phyloP scores from a whole-genome alignment of 2,797 vertebrate genomes.

The Adelosebastes latens region DNA sequence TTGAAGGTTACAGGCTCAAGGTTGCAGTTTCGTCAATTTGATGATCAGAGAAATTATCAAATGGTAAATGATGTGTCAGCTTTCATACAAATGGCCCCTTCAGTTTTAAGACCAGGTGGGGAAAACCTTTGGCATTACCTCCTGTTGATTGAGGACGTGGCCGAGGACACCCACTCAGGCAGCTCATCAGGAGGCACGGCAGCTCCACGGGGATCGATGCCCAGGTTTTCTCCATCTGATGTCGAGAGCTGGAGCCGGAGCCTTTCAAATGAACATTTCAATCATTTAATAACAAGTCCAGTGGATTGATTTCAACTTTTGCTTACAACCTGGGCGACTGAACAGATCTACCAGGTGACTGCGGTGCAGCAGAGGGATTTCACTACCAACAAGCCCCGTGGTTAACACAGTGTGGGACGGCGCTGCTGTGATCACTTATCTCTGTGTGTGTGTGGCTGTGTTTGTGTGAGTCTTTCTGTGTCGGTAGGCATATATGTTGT shows the following conservation, averaged over 20 bases:
- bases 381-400: constrained; percentile 25
- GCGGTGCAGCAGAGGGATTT: constrained; percentile 19
- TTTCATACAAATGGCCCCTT: constrained; percentile 9
- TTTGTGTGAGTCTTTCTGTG: neutral
- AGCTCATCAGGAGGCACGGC: constrained; percentile 46
- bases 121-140: constrained; percentile 16
- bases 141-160: constrained; percentile 25
- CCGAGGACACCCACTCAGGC: constrained; percentile 44
- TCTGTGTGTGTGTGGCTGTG: neutral
- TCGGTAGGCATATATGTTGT: neutral
- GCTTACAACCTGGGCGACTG: neutral
- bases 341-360: constrained; percentile 22
- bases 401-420: constrained; percentile 15
- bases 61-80: constrained; percentile 2
- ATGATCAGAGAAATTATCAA: neutral
- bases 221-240: constrained; percentile 55
- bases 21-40: neutral
- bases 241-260: constrained; percentile 12
- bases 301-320: constrained; percentile 35
- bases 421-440: constrained; percentile 25
- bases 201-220: constrained; percentile 42
- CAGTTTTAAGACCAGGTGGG: constrained; percentile 19
- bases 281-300: constrained; percentile 42
- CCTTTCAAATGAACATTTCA: constrained; percentile 50
- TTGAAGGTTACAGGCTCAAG: neutral